A percentile compares a stretch with the other conserved stretches of the same genome.
Evolutionary conservation across 2,797 vertebrate genomes (phyloP).

Genomic region (Allobates femoralis): DNA sequence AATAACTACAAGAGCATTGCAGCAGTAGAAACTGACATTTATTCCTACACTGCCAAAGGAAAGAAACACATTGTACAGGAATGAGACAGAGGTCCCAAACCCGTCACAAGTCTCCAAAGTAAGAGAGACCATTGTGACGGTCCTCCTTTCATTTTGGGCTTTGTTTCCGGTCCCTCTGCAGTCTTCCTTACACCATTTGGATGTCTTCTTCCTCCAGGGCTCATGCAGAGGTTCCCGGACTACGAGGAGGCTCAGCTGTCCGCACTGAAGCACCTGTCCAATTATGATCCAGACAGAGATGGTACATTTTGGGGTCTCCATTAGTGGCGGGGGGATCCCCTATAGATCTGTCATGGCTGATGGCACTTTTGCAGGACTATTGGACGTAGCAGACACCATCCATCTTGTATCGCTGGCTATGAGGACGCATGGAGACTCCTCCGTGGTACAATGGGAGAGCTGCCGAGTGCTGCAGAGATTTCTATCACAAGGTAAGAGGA

Average conservation of each 20-base stretch:
- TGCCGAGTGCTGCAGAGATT: conserved; percentile 70
- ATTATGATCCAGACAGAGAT: conserved; percentile 32
- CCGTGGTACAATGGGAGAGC: conserved; percentile 66
- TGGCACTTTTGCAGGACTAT: conserved; percentile 54
- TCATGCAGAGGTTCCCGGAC: conserved; percentile 73
- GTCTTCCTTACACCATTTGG: neutral
- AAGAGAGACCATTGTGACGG: too few relatives aligned
- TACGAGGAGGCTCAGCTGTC: conserved; percentile 71
- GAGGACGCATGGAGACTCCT: conserved; percentile 66
- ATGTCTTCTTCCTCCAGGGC: conserved; percentile 59
- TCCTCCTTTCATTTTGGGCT: neutral
- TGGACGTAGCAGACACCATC: conserved; percentile 1
- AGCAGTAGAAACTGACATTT: too few relatives aligned
- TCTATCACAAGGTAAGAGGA: conserved; percentile 68
- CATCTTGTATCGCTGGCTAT: conserved; percentile 62
- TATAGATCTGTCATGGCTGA: neutral
- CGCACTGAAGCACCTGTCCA: conserved; percentile 68
- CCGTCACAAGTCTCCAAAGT: too few relatives aligned
- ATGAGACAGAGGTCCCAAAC: too few relatives aligned
- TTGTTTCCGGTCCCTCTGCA: neutral
- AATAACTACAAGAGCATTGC: too few relatives aligned
- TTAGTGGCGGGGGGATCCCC: conserved; percentile 60
- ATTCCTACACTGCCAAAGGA: too few relatives aligned
- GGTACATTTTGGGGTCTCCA: conserved; percentile 64
- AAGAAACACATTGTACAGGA: too few relatives aligned